These are phyloP conservation scores for Dorcus parallelipipedus DNA, from an alignment of 2,888 invertebrate genomes.

Conservation along the genomic window DNA sequence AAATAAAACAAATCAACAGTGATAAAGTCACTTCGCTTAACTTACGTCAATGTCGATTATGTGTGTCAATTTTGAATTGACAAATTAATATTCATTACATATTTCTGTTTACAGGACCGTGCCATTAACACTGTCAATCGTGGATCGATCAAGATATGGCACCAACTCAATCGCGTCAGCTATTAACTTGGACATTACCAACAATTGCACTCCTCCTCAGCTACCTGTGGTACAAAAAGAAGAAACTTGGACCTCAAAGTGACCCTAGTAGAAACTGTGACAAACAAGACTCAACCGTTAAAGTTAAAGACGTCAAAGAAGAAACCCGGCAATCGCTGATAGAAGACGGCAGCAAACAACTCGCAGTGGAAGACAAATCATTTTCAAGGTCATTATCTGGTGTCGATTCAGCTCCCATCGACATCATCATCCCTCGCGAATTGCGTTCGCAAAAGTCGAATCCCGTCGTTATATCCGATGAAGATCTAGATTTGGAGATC, in stretches of 20 bases:
- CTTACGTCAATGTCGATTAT: not conserved
- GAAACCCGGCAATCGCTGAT: slow-evolving; percentile 40
- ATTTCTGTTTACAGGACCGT: slow-evolving; percentile 41
- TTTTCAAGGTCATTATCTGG: slow-evolving; percentile 51
- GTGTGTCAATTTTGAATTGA: not conserved
- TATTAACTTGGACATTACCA: slow-evolving; percentile 76
- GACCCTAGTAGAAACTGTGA: slow-evolving; percentile 58
- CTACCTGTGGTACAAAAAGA: slow-evolving; percentile 80
- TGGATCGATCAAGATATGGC: slow-evolving; percentile 72
- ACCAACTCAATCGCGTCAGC: slow-evolving; percentile 63
- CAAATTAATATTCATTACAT: not conserved
- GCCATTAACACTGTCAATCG: slow-evolving; percentile 60
- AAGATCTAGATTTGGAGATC: slow-evolving; percentile 67
- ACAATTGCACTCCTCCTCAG: slow-evolving; percentile 76
- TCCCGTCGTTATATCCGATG: slow-evolving; percentile 60
- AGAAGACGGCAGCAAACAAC: slow-evolving; percentile 38
- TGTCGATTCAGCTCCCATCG: slow-evolving; percentile 66
- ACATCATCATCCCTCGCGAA: slow-evolving; percentile 53
- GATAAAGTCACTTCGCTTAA: too few species aligned
- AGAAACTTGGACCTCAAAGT: slow-evolving; percentile 69
- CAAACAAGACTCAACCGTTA: slow-evolving; percentile 34
- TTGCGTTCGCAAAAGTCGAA: slow-evolving; percentile 43
- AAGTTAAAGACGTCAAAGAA: slow-evolving; percentile 44
- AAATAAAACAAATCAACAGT: too few species aligned
- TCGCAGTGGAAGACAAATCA: slow-evolving; percentile 34